Evolutionary conservation across 2,888 invertebrate species (phyloP), one percentile per base, ranked within the genome.

Genomic region (Hemistola chrysoprasaria): DNA sequence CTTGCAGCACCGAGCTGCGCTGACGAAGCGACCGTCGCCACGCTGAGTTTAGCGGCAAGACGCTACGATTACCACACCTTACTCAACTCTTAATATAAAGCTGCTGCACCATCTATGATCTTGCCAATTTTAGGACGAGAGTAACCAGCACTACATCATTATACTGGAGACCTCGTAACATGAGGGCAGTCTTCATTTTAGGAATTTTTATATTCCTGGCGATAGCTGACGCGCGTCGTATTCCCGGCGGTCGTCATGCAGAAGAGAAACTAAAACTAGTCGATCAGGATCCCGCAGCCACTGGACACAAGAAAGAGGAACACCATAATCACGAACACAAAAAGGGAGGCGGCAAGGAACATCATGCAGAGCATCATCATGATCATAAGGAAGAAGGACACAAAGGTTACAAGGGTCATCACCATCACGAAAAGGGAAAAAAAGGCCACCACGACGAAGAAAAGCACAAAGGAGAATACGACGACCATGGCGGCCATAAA

Each of bases 381-480:
- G 90, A 91, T 20, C 92, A 93, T 49, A 93, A 93, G 0, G 93
- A 93, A 47, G 92, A 94, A 61, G 93, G 92, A 0, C 92, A 93
- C 52, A 94, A 94, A 50, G 93, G 92, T 0, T 93, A 94, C 78
- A 92, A 93, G 62, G 91, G 92, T 6, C 90, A 92, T 46, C 93
- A 95, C 62, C 90, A 92, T 40, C 90, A 93, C 51, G 92, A 92
- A 53, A 92, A 94, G 56, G 92, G 92, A 2, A 90, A 92, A 53
- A 94, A 93, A 62, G 95, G 95, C 0, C 93, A 94, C 57, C 94
- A 94, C 59, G 93, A 94, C 61, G 93, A 94, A 64, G 93, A 91
- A 59, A 84, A 90, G 1, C 92, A 93, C 56, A 84, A 89, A 47
- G 92, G 92, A 1, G 90, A 92, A 59, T 92, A 91, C 63, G 90